phyloP scores from a whole-genome alignment of 2,888 invertebrate genomes.

The Hydroisotoma schaefferi region DNA sequence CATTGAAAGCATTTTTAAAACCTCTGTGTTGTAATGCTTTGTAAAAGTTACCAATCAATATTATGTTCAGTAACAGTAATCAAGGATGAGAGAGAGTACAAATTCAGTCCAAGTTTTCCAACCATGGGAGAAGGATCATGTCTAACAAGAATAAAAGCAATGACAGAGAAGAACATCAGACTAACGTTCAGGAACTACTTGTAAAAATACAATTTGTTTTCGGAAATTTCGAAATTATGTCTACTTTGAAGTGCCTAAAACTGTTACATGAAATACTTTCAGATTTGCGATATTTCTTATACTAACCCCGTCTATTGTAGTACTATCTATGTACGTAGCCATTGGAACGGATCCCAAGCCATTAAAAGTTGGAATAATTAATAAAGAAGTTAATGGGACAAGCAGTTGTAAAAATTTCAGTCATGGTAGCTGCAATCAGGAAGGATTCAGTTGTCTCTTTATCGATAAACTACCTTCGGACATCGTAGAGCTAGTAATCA shows the following conservation, averaged over 20 bases:
- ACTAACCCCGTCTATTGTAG: not conserved
- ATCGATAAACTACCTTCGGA: constrained; percentile 23
- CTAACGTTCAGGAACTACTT: not conserved
- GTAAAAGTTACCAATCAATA: too few relatives aligned
- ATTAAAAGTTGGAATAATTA: not conserved
- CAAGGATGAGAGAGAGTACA: too few relatives aligned
- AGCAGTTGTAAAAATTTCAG: not conserved
- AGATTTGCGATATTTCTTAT: not conserved
- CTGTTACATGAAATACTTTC: too few relatives aligned
- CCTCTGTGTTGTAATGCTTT: too few relatives aligned
- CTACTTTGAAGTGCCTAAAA: too few relatives aligned
- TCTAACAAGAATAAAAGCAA: not conserved
- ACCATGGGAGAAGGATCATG: not conserved
- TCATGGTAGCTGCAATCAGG: constrained; percentile 12
- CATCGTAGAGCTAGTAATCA: constrained; percentile 8
- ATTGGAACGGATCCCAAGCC: not conserved
- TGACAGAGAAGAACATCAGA: not conserved
- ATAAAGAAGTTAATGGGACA: not conserved
- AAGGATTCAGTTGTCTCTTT: constrained; percentile 27
- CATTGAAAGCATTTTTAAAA: too few relatives aligned
- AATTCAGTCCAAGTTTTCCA: too few relatives aligned
- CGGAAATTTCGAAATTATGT: too few relatives aligned
- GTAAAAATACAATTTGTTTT: too few relatives aligned
- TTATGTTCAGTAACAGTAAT: too few relatives aligned
- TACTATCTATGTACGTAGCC: not conserved